Percentiles rank a stretch among this genome's conserved stretches.
These are phyloP conservation scores for Lutraria lutraria DNA, from an alignment of 2,888 invertebrate species.

Conservation along the genomic window DNA sequence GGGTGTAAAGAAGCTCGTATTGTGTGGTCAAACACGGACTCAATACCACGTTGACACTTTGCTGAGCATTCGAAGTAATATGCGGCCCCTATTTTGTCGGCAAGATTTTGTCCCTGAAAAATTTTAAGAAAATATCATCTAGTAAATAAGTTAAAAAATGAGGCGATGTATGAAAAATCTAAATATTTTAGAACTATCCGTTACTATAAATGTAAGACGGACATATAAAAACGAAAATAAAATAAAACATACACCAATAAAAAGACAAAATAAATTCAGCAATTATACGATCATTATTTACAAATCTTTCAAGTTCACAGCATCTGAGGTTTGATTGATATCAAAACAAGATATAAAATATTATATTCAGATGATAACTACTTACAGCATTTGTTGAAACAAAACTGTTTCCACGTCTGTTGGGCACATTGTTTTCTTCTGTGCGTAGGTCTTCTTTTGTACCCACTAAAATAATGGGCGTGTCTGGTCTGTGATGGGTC, in stretches of 20 bases:
- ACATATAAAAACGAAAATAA: too few relatives aligned
- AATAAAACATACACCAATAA: too few relatives aligned
- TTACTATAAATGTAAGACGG: too few relatives aligned
- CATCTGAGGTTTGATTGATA: too few relatives aligned
- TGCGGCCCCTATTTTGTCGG: slow-evolving; percentile 90
- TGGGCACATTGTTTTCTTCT: background rate
- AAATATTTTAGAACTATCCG: too few relatives aligned
- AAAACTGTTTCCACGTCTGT: background rate
- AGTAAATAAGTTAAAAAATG: too few relatives aligned
- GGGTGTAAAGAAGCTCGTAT: slow-evolving; percentile 89
- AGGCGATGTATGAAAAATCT: too few relatives aligned
- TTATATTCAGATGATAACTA: too few relatives aligned
- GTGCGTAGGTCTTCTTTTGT: slow-evolving; percentile 15
- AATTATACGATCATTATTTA: too few relatives aligned
- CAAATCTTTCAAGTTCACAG: too few relatives aligned
- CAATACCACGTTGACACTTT: slow-evolving; percentile 97
- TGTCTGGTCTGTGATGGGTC: background rate
- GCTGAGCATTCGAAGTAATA: slow-evolving; percentile 99
- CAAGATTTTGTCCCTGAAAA: slow-evolving; percentile 91
- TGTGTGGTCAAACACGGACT: slow-evolving; percentile 99
- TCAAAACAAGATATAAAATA: too few relatives aligned
- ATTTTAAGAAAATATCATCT: background rate
- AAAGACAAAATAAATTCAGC: too few relatives aligned
- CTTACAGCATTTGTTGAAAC: background rate
- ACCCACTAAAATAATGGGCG: slow-evolving; percentile 26